Evolutionary conservation across 2,888 invertebrate genomes (phyloP).

Genomic region (Oscheius sp.): DNA sequence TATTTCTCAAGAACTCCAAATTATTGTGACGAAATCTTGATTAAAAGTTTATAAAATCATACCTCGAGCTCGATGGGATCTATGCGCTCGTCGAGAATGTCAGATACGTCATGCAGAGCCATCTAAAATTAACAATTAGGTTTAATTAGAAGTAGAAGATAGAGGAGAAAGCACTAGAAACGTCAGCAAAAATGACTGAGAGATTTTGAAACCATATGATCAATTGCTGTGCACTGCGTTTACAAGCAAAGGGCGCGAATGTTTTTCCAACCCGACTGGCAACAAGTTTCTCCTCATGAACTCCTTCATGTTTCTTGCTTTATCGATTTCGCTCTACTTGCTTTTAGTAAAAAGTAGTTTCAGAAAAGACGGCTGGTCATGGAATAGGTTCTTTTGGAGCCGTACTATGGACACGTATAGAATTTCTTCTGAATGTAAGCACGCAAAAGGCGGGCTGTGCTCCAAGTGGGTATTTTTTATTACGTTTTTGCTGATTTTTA

Average conservation of each 20-base stretch:
- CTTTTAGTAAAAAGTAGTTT: neutral
- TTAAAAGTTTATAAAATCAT: conserved; percentile 17
- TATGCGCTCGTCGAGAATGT: conserved; percentile 62
- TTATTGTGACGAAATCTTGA: too few species aligned
- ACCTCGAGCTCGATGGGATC: conserved; percentile 62
- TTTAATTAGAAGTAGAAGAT: neutral
- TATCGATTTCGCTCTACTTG: neutral
- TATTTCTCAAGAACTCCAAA: too few species aligned
- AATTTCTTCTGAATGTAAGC: conserved; percentile 26
- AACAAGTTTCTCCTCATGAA: neutral
- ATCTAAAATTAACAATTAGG: conserved; percentile 3
- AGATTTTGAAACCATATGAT: conserved; percentile 8
- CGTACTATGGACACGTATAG: conserved; percentile 13
- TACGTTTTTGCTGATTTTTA: neutral
- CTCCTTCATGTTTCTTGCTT: neutral
- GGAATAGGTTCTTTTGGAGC: neutral
- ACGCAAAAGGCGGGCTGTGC: conserved; percentile 20
- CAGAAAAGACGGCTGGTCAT: neutral
- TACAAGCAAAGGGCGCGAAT: neutral
- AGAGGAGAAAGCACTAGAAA: neutral
- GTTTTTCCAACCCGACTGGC: neutral
- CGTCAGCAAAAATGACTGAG: neutral
- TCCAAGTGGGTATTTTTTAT: conserved; percentile 11
- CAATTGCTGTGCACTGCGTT: neutral
- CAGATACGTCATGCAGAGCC: conserved; percentile 50